Percentiles rank a stretch among this genome's conserved stretches.
These are phyloP conservation scores for Muscidifurax raptorellus DNA, from an alignment of 1,140 invertebrate genomes.

Conservation along the genomic window DNA sequence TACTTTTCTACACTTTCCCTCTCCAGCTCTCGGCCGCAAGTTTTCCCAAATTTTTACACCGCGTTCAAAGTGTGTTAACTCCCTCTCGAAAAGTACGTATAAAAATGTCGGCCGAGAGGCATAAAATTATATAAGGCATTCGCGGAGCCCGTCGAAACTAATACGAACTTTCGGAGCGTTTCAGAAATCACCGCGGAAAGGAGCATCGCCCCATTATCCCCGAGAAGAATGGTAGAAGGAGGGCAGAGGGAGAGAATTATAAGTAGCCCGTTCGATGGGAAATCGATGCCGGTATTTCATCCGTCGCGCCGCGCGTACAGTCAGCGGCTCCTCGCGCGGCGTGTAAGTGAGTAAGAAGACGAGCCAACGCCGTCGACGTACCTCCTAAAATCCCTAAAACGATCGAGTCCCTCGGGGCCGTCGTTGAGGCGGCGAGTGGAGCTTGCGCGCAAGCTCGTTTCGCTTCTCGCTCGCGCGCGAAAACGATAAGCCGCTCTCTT, in stretches of 20 bases:
- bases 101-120: background rate
- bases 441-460: constrained; percentile 9
- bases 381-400: constrained; percentile 62
- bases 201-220: background rate
- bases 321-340: constrained; percentile 56
- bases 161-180: background rate
- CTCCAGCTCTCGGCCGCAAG: background rate
- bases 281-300: constrained; percentile 69
- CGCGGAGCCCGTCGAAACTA: background rate
- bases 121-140: background rate
- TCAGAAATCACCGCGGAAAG: background rate
- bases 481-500: constrained; percentile 33
- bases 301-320: constrained; percentile 64
- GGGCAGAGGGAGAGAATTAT: constrained; percentile 43
- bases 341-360: constrained; percentile 45
- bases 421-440: constrained; percentile 32
- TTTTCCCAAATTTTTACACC: background rate
- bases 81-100: background rate
- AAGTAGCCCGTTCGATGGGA: constrained; percentile 63
- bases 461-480: background rate
- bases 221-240: background rate
- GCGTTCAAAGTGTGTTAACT: background rate
- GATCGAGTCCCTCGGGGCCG: constrained; percentile 53
- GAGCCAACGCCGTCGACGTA: constrained; percentile 39
- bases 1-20: background rate